These are phyloP conservation scores for Megaceryle maxima DNA, from an alignment of 2,113 vertebrate species.

Conservation along the genomic window DNA sequence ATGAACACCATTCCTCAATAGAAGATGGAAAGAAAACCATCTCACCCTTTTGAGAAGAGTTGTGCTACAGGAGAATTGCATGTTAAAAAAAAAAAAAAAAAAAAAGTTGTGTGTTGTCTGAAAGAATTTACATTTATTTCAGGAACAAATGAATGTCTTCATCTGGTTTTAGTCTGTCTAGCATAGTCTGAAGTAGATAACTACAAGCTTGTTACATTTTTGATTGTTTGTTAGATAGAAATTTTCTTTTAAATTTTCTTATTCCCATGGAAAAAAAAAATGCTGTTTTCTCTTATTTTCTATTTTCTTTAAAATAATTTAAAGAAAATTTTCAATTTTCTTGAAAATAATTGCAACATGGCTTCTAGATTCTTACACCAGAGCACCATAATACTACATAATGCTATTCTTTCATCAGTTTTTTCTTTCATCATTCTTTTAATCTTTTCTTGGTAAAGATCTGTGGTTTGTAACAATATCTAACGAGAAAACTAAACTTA, in stretches of 20 bases:
- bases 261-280: background rate
- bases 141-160: background rate
- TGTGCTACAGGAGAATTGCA: background rate
- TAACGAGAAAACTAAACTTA: background rate
- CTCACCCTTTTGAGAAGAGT: background rate
- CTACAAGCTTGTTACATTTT: background rate
- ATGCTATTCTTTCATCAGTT: background rate
- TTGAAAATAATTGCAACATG: background rate
- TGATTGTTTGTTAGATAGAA: background rate
- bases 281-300: background rate
- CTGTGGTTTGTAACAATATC: background rate
- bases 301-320: too few relatives aligned
- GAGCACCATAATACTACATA: background rate
- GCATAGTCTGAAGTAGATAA: background rate
- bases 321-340: background rate
- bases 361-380: background rate
- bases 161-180: background rate
- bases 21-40: background rate
- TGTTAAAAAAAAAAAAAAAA: background rate
- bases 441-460: background rate
- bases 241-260: background rate
- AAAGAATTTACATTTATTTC: background rate
- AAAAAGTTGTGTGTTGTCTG: background rate
- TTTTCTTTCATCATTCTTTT: too few relatives aligned
- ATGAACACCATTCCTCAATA: background rate